These are phyloP conservation scores for Amphilophus citrinellus DNA, from an alignment of 2,113 vertebrate genomes.

Conservation along the genomic window DNA sequence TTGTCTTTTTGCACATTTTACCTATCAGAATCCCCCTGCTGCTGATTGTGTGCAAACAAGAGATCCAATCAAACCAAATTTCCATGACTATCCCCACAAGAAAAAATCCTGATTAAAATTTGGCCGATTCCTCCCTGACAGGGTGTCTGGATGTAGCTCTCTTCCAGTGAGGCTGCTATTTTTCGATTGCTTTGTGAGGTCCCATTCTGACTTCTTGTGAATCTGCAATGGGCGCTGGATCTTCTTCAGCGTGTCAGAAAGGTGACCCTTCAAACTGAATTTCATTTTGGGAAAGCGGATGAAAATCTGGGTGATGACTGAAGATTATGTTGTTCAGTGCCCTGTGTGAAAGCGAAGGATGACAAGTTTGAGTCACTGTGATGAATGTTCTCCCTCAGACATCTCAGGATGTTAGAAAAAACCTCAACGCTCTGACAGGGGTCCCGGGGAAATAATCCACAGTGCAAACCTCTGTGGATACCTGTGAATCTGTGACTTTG, in stretches of 20 bases:
- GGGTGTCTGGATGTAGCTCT: background rate
- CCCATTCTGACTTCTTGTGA: background rate
- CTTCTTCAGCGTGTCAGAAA: background rate
- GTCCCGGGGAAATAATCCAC: background rate
- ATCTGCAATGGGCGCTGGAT: background rate
- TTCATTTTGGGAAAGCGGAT: background rate
- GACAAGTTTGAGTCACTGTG: background rate
- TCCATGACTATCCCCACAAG: background rate
- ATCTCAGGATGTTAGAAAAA: background rate
- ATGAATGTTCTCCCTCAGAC: background rate
- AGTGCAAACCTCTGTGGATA: background rate
- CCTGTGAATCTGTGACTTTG: background rate
- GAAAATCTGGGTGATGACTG: background rate
- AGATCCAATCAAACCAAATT: background rate
- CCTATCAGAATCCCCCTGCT: background rate
- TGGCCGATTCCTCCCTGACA: rapidly evolving
- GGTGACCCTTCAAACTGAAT: background rate
- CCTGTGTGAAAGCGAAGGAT: background rate
- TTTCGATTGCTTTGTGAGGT: background rate
- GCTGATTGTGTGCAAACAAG: background rate
- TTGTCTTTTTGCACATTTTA: background rate
- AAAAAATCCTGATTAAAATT: background rate
- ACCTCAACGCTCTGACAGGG: background rate
- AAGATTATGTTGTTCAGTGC: background rate
- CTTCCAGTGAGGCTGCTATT: background rate